Base-by-base conservation (phyloP, 2,113 vertebrate species). In the Paraplagusia blochii region DNA sequence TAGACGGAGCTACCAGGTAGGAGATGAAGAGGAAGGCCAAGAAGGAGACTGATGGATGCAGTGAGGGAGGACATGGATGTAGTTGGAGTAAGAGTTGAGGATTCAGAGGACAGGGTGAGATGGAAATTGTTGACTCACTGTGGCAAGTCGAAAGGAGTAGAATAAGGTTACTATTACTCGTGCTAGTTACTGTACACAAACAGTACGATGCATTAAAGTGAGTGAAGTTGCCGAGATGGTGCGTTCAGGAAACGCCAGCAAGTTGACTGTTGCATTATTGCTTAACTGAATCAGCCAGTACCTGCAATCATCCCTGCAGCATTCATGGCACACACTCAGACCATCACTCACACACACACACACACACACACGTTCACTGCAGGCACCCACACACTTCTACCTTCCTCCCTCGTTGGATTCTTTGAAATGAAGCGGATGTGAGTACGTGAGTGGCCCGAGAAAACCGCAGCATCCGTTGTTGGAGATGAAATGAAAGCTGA, bases 401-500 rank as follows among this genome's bases (percentile, higher is more conserved):
- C 29, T 35, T 63, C 36, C 11, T 72, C 22, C 60, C 9, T 8
- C 35, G 40, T 47, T 53, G 44, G 48, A 52, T 49, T 11, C 63
- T 50, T 53, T 70, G 47, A 74, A 65, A 61, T 67, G 55, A 15
- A 19, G 33, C 44, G 49, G 63, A 72, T 72, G 50, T 14, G 36
- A 63, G 65, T 63, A 53, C 74, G 65, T 69, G 74, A 74, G 69
- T 82, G 62, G 66, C 58, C 58, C 69, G 40, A 40, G 48, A 55
- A 73, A 82, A 53, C 76, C 77, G 50, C 66, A 68, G 54, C 53
- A 63, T 77, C 66, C n/a, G 9, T 53, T 71, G 74, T 66, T 57
- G 51, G 45, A 55, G 53, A 74, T 79, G 58, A 78, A 72, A 63
- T 53, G 46, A 71, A 81, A 71, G 53, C 42, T 0, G 13, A 66